Evolutionary conservation across 2,113 vertebrate genomes (phyloP).

Genomic region (Microtus ochrogaster): DNA sequence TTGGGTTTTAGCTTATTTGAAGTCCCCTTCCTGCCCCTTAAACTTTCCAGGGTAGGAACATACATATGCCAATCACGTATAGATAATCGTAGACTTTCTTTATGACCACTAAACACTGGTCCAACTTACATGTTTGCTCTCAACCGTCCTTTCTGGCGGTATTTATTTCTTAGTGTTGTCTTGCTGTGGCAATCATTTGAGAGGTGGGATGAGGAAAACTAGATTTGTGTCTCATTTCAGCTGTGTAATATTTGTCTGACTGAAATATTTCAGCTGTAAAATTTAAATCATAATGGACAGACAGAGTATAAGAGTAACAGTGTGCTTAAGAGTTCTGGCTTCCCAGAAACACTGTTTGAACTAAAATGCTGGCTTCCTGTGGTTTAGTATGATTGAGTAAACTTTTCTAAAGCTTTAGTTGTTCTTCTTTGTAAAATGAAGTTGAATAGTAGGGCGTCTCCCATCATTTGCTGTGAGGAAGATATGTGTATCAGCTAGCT

Average conservation of each 20-base stretch:
- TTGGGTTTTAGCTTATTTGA: neutral
- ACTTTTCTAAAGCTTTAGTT: neutral
- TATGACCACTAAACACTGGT: neutral
- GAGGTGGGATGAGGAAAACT: neutral
- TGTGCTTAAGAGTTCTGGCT: neutral
- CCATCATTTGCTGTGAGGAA: neutral
- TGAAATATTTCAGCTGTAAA: neutral
- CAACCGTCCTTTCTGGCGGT: neutral
- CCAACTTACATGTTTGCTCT: neutral
- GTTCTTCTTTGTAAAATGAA: neutral
- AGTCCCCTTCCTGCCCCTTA: neutral
- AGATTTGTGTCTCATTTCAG: neutral
- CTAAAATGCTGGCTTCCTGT: neutral
- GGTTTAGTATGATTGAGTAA: neutral
- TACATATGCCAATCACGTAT: neutral
- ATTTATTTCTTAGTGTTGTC: neutral
- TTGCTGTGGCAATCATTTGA: neutral
- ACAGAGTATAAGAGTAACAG: neutral
- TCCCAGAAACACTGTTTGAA: neutral
- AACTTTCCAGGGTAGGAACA: neutral
- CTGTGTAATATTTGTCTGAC: neutral
- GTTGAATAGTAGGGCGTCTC: neutral
- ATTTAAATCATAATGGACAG: neutral
- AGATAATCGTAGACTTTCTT: neutral
- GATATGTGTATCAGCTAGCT: neutral